Base-by-base conservation (phyloP, 1,140 invertebrate species). In the Tyrophagus putrescentiae region DNA sequence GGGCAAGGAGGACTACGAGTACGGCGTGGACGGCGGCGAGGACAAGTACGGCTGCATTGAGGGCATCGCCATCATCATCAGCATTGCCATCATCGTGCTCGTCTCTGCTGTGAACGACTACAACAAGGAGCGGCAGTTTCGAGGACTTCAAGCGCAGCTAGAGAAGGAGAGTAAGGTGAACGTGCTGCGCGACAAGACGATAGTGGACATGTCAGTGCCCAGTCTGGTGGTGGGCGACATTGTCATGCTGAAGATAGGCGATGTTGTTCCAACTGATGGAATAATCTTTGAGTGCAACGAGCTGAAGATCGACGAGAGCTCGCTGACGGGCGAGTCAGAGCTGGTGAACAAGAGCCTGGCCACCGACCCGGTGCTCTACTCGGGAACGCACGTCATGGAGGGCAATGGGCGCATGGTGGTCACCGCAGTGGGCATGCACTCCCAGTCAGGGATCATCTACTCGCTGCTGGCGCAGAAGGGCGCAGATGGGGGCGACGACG, bases 51-150 rank as follows among this genome's bases (percentile, higher is more conserved):
- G 88, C 60, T 98, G 92, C 92, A 97, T 98, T 70, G 94, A 98
- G 79, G 92, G 92, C 70, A 78, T 91, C 67, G 93, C 94, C 68
- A 98, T 98, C 74, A 80, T 96, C 75, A 85, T 94, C 72, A 95
- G 92, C 66, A 93, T 98, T 72, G 84, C 94, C 74, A 89, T 97
- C 71, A 93, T 97, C 71, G 93, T 98, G 62, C 78, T 97, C 76
- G 92, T 97, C 65, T 97, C 93, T 71, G 93, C 93, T 67, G 95
- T 96, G 76, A 98, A 97, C 80, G 93, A 98, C 80, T 98, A 94
- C 75, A 91, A 88, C 64, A 98, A 98, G 80, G 93, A 98, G 76
- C 81, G 87, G 73, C 92, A 97, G 79, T 98, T 98, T 77, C 81
- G 80, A 57, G 92, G 13, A 28, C 79, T 99, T 64, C 94, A 99